These are phyloP conservation scores for Ophion slaviceki DNA, from an alignment of 2,888 invertebrate species.

Conservation along the genomic window DNA sequence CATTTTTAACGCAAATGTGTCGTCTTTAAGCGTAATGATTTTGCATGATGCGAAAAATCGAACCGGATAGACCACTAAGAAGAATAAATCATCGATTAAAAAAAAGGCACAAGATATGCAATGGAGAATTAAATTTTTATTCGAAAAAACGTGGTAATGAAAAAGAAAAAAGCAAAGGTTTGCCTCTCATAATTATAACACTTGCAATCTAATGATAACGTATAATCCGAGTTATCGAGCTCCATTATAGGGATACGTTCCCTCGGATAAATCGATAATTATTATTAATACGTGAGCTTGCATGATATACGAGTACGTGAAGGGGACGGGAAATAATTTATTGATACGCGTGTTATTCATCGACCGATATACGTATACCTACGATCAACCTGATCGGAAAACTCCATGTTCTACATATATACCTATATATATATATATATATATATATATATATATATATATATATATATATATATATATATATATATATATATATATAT, in stretches of 20 bases:
- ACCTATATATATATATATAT: not conserved
- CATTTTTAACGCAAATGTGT: not conserved
- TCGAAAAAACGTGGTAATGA: not conserved
- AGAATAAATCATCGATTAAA: not conserved
- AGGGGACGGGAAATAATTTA: constrained; percentile 57
- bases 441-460: no score
- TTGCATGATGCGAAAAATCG: no score
- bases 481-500: no score
- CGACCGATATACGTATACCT: constrained; percentile 16
- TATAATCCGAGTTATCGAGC: constrained; percentile 48
- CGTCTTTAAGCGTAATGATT: no score
- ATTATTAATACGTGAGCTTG: constrained; percentile 57
- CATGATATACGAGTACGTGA: constrained; percentile 70
- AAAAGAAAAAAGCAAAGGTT: not conserved
- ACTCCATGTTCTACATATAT: not conserved
- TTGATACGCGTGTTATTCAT: constrained; percentile 68
- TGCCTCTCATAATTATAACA: constrained; percentile 23
- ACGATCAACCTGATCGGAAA: constrained; percentile 54
- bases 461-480: no score
- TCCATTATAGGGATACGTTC: constrained; percentile 53
- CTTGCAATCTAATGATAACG: constrained; percentile 40
- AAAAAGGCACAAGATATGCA: not conserved
- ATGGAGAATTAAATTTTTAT: constrained; percentile 7
- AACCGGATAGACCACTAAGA: constrained; percentile 1
- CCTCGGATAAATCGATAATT: constrained; percentile 49